These are phyloP conservation scores for Arge pagana DNA, from an alignment of 2,888 invertebrate species.

Conservation along the genomic window DNA sequence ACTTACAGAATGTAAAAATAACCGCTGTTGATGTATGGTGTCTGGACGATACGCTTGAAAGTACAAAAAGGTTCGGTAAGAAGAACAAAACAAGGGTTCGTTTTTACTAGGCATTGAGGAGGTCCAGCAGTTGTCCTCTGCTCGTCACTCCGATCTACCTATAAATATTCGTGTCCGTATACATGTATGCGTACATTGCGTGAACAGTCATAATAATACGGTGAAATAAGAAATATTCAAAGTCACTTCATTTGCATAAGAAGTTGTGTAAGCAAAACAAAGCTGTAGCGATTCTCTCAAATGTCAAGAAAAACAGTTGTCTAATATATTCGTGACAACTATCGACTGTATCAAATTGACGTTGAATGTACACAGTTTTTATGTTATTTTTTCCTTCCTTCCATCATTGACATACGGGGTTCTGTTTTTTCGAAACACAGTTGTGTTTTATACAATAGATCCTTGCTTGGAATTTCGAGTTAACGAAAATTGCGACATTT, in stretches of 20 bases:
- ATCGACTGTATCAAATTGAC: too few relatives aligned
- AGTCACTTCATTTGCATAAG: slow-evolving; percentile 3
- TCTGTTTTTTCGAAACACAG: too few relatives aligned
- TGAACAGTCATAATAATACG: background rate
- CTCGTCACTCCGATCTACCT: background rate
- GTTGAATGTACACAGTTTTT: too few relatives aligned
- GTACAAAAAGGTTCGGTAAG: background rate
- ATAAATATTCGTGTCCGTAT: background rate
- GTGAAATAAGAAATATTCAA: slow-evolving; percentile 9
- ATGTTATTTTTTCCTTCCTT: too few relatives aligned
- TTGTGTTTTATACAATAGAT: too few relatives aligned
- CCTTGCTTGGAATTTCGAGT: too few relatives aligned
- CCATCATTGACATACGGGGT: too few relatives aligned
- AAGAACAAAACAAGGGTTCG: too few relatives aligned
- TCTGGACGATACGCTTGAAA: background rate
- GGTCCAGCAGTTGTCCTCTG: slow-evolving; percentile 16
- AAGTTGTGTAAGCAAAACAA: background rate
- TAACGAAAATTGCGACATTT: too few relatives aligned
- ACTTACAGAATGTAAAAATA: background rate
- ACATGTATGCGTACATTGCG: too few relatives aligned
- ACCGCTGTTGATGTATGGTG: background rate
- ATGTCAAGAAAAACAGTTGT: background rate
- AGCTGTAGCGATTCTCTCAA: background rate
- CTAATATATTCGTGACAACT: too few relatives aligned
- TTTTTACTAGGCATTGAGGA: slow-evolving; percentile 16